Conservation (phyloP, 2,797 vertebrate species). For the Decapterus maruadsi region DNA sequence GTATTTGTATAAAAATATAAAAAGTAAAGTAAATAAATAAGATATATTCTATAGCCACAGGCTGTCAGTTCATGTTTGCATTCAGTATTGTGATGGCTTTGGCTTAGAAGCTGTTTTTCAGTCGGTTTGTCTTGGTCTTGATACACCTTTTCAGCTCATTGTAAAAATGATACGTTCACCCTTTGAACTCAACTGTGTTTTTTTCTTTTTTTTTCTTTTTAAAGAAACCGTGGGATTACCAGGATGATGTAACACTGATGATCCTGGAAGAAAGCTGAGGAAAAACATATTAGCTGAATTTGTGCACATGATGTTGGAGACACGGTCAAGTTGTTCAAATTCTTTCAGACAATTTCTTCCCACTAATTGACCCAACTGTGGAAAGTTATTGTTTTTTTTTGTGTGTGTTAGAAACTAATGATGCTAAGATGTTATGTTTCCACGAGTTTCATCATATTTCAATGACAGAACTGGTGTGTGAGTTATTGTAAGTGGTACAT, state of each 20-base stretch:
- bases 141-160: neutral
- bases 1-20: no score
- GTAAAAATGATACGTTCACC: neutral
- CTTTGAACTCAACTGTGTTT: constrained; percentile 6
- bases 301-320: constrained; percentile 5
- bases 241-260: constrained; percentile 31
- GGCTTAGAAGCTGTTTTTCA: no score
- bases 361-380: neutral
- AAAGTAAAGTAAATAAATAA: no score
- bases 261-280: constrained; percentile 24
- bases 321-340: neutral
- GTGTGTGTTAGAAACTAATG: neutral
- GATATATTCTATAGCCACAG: no score
- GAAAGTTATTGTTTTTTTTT: neutral
- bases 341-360: neutral
- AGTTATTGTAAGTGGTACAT: constrained; percentile 57
- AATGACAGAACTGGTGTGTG: constrained; percentile 43
- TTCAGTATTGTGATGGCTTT: no score
- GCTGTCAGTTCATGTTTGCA: no score
- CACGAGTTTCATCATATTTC: constrained; percentile 48
- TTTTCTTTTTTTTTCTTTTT: neutral
- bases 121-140: no score
- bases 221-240: constrained; percentile 18
- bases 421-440: constrained; percentile 22
- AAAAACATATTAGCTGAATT: neutral